Conservation (phyloP, 2,888 invertebrate species). For the Lacanobia oleracea region DNA sequence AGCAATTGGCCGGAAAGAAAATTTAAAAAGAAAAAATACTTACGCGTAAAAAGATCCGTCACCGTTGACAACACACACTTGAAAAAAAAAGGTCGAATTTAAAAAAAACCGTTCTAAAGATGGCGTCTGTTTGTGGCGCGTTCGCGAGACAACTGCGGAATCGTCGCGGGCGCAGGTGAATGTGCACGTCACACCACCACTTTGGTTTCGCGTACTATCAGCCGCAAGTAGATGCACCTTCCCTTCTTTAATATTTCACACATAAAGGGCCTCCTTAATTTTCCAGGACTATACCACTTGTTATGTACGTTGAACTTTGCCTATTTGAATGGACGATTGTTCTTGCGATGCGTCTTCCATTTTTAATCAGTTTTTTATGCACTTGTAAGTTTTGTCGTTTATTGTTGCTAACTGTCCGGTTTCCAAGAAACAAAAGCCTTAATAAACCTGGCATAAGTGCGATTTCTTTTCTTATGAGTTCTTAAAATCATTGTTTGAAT, state of each 20-base stretch:
- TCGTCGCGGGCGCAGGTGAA: constrained; percentile 86
- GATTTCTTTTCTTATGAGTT: neutral
- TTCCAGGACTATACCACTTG: constrained; percentile 77
- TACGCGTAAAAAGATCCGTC: constrained; percentile 69
- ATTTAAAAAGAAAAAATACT: constrained; percentile 59
- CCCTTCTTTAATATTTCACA: constrained; percentile 67
- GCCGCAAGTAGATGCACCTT: constrained; percentile 77
- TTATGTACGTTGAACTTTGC: constrained; percentile 88
- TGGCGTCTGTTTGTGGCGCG: constrained; percentile 71
- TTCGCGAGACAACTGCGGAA: constrained; percentile 83
- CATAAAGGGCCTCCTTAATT: constrained; percentile 76
- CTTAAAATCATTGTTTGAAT: neutral
- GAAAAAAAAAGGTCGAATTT: constrained; percentile 67
- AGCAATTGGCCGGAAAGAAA: neutral
- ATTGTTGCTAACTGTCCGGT: constrained; percentile 33
- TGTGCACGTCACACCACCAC: constrained; percentile 85
- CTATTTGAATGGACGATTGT: constrained; percentile 82
- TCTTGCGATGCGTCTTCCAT: constrained; percentile 77
- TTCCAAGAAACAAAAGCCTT: constrained; percentile 22
- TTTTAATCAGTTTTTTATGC: constrained; percentile 73
- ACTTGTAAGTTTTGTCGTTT: constrained; percentile 55
- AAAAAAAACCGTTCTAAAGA: constrained; percentile 69
- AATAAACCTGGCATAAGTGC: neutral
- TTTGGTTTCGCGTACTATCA: constrained; percentile 82
- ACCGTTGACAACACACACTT: constrained; percentile 80